Evolutionary conservation across 2,797 vertebrate species (phyloP), one percentile per base, ranked within the genome.

Genomic region (Crypturellus tataupa): DNA sequence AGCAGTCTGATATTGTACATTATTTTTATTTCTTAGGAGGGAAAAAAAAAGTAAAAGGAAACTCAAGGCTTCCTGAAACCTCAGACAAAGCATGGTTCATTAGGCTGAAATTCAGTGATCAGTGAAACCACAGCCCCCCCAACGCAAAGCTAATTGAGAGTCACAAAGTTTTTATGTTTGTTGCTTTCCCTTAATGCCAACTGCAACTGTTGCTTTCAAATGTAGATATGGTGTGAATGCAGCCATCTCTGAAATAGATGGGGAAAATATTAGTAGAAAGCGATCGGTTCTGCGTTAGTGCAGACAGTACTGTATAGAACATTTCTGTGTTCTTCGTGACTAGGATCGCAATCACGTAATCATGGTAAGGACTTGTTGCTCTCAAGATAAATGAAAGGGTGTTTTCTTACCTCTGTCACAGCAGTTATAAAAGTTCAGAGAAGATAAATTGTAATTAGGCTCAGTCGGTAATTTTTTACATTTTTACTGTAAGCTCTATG

Each of bases 121-220:
- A 51, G 59, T 89, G 89, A 71, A 91, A 94, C 72, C 82, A 27
- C 69, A 93, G 64, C 37, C 12, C 25, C 20, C 85, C 88, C 68
- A 76, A 75, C 71, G 62, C 82, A 82, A 56, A 95, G 53, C 64
- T 94, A 90, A 94, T 87, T 95, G 93, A 95, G 93, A 95, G 69
- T 65, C 33, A 71, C 70, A 18, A 80, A 39, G 4, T 72, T 29
- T 60, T 78, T 94, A 78, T 84, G 73, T 86, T 88, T 78, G 76
- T 85, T 76, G 70, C 58, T 95, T 94, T 93, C 69, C 70, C 58
- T 88, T 56, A 77, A 27, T 94, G 69, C 68, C 64, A 75, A 95
- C 58, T 86, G 80, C 68, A 90, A 68, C 65, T 85, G 58, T 71
- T 85, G 68, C 88, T 93, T 92, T 92, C 72, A 95, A 89, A 91